Conservation (phyloP, 2,888 invertebrate species). For the Polia nebulosa region DNA sequence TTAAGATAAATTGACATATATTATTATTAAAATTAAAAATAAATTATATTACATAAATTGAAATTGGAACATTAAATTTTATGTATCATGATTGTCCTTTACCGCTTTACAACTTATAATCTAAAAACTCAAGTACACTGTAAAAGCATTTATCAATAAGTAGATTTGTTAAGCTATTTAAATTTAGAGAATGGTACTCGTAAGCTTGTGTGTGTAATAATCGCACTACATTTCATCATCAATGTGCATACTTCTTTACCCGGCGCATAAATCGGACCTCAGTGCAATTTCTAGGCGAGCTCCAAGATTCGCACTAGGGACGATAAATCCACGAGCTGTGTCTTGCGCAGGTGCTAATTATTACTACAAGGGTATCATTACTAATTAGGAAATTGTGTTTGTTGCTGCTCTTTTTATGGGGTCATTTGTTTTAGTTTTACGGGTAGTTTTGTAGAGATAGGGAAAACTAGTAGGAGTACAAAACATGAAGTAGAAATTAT, state of each 20-base stretch:
- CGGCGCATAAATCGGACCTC: conserved; percentile 41
- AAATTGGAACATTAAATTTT: too few relatives aligned
- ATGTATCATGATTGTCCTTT: too few relatives aligned
- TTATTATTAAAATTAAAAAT: too few relatives aligned
- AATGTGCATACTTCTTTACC: conserved; percentile 19
- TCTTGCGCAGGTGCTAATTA: conserved; percentile 72
- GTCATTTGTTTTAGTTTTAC: neutral
- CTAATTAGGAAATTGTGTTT: conserved; percentile 52
- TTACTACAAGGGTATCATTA: conserved; percentile 63
- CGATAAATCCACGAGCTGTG: conserved; percentile 63
- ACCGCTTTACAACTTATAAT: too few relatives aligned
- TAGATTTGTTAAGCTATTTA: too few relatives aligned
- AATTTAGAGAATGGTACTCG: too few relatives aligned
- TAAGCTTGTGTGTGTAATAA: too few relatives aligned
- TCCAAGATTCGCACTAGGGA: conserved; percentile 52
- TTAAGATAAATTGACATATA: too few relatives aligned
- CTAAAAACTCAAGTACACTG: too few relatives aligned
- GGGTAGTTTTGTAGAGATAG: neutral
- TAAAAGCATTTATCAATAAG: too few relatives aligned
- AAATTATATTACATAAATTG: too few relatives aligned
- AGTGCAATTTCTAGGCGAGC: conserved; percentile 47
- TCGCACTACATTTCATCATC: neutral
- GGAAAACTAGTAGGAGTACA: neutral
- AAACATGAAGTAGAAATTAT: too few relatives aligned
- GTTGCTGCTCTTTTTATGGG: conserved; percentile 16